Base-by-base conservation (phyloP, 2,797 vertebrate species). In the Galaxias olidus region DNA sequence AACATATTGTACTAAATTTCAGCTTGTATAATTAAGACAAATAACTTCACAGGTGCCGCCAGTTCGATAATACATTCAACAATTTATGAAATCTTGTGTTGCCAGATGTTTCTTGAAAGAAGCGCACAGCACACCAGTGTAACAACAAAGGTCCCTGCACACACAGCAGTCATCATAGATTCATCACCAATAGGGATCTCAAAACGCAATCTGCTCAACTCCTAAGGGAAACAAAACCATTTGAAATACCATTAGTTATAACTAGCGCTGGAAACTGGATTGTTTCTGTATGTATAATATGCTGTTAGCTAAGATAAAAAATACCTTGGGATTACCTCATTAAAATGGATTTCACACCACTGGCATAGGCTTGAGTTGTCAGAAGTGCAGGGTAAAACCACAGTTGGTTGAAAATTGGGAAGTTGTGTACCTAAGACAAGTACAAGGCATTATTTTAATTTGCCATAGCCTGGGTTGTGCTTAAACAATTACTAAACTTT, bases 181-280 rank as follows among this genome's bases (percentile, higher is more conserved):
- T 82, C 90, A 15, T 94, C 91, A 10, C 96, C 97, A 50, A 97
- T 94, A 12, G 96, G 96, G 71, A 98, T 63, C 62, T 86, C 88
- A 7, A 98, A 69, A 53, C 72, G 71, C 17, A 45, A 0, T 1
- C 74, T 75, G 48, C 84, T 74, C 7, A 9, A 55, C 8, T 66
- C 76, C 90, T 91, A 10, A 19, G 63, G 11, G 54, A 73, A 1
- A 71, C 4, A 71, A 70, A 0, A n/a, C n/a, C n/a, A n/a, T n/a
- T n/a, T n/a, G n/a, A n/a, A n/a, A n/a, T n/a, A n/a, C n/a, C n/a
- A n/a, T n/a, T n/a, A n/a, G n/a, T n/a, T n/a, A n/a, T n/a, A n/a
- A n/a, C n/a, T n/a, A n/a, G n/a, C n/a, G n/a, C n/a, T n/a, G n/a
- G n/a, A n/a, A n/a, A n/a, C n/a, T n/a, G n/a, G n/a, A n/a, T n/a